Evolutionary conservation across 2,888 invertebrate species (phyloP).

Genomic region (Pasiphila rectangulata): DNA sequence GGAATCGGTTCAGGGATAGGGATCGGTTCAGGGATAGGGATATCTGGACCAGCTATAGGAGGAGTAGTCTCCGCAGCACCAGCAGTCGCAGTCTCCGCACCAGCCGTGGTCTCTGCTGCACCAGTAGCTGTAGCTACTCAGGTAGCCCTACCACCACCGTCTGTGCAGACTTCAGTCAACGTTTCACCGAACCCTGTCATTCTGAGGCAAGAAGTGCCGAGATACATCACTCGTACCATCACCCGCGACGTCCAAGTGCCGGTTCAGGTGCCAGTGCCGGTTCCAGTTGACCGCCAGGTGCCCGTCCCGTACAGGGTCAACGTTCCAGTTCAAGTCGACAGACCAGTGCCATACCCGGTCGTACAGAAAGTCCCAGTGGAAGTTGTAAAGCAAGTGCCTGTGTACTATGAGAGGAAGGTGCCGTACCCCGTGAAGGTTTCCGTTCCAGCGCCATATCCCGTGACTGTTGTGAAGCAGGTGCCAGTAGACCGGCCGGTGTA

Average conservation of each 20-base stretch:
- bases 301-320: slow-evolving; percentile 77
- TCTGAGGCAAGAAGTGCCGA: slow-evolving; percentile 68
- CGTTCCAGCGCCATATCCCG: slow-evolving; percentile 82
- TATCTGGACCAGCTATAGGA: slow-evolving; percentile 11
- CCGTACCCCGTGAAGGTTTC: slow-evolving; percentile 72
- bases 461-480: slow-evolving; percentile 80
- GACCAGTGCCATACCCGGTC: slow-evolving; percentile 76
- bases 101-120: slow-evolving; percentile 30
- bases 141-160: slow-evolving; percentile 37
- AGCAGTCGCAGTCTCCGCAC: slow-evolving; percentile 30
- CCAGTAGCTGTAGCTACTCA: slow-evolving; percentile 35
- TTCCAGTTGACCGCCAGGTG: slow-evolving; percentile 70
- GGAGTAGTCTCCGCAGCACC: slow-evolving; percentile 21
- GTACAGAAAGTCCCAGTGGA: slow-evolving; percentile 77
- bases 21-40: slow-evolving; percentile 1
- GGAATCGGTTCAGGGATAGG: slow-evolving; percentile 2
- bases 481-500: slow-evolving; percentile 81
- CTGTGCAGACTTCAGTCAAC: slow-evolving; percentile 64
- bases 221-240: slow-evolving; percentile 70
- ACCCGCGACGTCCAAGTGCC: slow-evolving; percentile 70
- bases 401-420: slow-evolving; percentile 72
- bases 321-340: slow-evolving; percentile 76
- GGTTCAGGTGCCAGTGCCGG: slow-evolving; percentile 75
- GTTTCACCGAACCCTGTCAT: slow-evolving; percentile 71
- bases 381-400: slow-evolving; percentile 70